Conservation (phyloP, 2,797 vertebrate species). For the Parambassis ranga region DNA sequence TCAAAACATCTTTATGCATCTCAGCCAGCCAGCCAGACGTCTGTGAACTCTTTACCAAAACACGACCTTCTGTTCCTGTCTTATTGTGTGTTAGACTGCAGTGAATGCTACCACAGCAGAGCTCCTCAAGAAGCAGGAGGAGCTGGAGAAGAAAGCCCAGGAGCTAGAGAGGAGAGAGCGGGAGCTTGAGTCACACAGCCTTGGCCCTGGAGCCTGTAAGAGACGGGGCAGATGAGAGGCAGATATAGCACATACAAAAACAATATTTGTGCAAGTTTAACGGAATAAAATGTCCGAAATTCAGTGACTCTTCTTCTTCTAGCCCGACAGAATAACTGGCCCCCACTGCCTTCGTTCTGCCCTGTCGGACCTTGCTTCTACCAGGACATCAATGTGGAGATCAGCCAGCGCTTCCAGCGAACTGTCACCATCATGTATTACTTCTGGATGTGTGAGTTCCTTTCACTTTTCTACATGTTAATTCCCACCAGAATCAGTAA, state of each 20-base stretch:
- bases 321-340: constrained; percentile 95
- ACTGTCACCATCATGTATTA: constrained; percentile 94
- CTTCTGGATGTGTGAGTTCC: constrained; percentile 94
- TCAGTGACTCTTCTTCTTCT: not conserved
- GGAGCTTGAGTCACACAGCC: constrained; percentile 87
- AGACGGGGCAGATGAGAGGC: not conserved
- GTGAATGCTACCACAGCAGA: constrained; percentile 85
- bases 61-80: not conserved
- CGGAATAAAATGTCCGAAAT: no score
- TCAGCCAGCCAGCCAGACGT: not conserved
- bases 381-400: constrained; percentile 93
- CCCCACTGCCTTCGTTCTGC: constrained; percentile 91
- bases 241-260: no score
- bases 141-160: constrained; percentile 91
- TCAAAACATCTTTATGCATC: not conserved
- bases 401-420: constrained; percentile 90
- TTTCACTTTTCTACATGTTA: not conserved
- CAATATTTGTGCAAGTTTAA: no score
- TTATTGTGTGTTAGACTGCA: constrained; percentile 50
- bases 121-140: constrained; percentile 91
- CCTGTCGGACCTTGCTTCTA: constrained; percentile 96
- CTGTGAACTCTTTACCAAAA: not conserved
- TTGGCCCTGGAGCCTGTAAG: constrained; percentile 83
- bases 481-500: not conserved
- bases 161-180: constrained; percentile 92